Evolutionary conservation across 1,140 invertebrate species (phyloP).

Genomic region (Hypothenemus hampei): DNA sequence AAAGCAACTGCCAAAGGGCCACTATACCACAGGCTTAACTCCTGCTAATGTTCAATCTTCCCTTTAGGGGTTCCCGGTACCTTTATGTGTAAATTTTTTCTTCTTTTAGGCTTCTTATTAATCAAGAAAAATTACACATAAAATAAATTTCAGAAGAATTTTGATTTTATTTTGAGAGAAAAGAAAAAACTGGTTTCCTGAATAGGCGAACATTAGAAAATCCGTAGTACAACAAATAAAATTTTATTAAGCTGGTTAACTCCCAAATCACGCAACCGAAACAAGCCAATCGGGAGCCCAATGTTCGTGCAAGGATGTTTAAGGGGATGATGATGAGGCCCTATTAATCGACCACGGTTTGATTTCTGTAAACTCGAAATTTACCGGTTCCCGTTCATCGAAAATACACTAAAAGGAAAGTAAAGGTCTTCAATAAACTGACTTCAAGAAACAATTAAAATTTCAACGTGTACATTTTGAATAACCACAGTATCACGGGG

Average conservation of each 20-base stretch:
- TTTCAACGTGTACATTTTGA: too few relatives aligned
- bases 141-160: neutral
- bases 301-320: constrained; percentile 20
- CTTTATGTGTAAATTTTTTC: neutral
- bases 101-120: neutral
- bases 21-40: neutral
- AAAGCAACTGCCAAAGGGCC: constrained; percentile 10
- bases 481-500: too few relatives aligned
- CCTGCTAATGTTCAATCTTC: neutral
- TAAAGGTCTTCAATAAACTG: too few relatives aligned
- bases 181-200: too few relatives aligned
- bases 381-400: neutral
- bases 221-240: constrained; percentile 14
- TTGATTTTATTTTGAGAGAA: neutral
- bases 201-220: neutral
- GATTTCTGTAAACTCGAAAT: constrained; percentile 1
- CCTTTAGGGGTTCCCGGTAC: neutral
- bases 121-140: neutral
- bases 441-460: too few relatives aligned
- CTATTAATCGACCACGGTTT: constrained; percentile 15
- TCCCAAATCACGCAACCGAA: constrained; percentile 23
- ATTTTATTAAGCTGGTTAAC: constrained; percentile 24
- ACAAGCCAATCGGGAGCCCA: constrained; percentile 13
- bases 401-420: too few relatives aligned
- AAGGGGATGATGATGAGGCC: constrained; percentile 13